phyloP scores from a whole-genome alignment of 2,113 vertebrate species.

The Myanophis thanlyinensis region DNA sequence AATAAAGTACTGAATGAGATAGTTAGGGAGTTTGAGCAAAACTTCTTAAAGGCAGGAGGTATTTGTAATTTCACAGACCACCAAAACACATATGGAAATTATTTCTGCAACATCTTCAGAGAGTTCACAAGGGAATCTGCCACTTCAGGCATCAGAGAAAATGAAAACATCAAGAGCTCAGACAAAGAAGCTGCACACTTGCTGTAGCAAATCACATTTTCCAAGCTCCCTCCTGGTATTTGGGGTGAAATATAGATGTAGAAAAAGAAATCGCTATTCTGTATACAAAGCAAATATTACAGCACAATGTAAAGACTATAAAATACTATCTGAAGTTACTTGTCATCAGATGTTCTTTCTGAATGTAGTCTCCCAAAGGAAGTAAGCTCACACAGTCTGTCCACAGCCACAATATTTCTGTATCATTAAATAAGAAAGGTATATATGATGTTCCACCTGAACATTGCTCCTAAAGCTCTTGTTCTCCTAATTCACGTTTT shows the following conservation, averaged over 20 bases:
- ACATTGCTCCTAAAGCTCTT: not conserved
- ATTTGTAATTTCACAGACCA: not conserved
- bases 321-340: not conserved
- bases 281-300: not conserved
- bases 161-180: not conserved
- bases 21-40: not conserved
- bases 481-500: not conserved
- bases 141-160: not conserved
- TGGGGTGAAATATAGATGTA: not conserved
- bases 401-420: not conserved
- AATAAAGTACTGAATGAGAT: not conserved
- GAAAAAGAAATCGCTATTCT: not conserved
- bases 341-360: not conserved
- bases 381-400: not conserved
- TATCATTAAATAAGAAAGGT: not conserved
- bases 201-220: not conserved
- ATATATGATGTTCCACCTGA: not conserved
- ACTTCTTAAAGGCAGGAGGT: not conserved
- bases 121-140: not conserved
- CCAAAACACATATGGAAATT: not conserved
- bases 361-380: not conserved
- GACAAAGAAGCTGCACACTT: not conserved
- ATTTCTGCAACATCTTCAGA: not conserved
- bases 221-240: not conserved
- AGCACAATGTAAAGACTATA: not conserved